Conservation (phyloP, 2,797 vertebrate genomes). For the Naso thynnoides region DNA sequence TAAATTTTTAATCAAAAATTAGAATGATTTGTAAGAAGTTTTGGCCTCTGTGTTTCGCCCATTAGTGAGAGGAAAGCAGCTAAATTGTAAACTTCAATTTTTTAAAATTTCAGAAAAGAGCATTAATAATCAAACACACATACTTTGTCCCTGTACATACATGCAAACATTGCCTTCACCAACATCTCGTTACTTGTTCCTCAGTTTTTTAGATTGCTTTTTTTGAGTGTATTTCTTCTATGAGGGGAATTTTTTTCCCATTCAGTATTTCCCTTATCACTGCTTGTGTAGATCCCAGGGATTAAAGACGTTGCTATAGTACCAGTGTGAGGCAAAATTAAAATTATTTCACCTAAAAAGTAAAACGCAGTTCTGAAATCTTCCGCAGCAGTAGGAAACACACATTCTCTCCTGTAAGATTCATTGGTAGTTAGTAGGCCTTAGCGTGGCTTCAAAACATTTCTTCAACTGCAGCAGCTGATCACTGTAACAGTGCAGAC, state of each 20-base stretch:
- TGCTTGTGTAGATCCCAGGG: not conserved
- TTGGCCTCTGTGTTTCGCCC: too few species aligned
- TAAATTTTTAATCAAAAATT: not conserved
- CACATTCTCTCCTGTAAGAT: not conserved
- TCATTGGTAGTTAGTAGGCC: not conserved
- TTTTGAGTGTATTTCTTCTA: not conserved
- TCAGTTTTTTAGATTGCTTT: not conserved
- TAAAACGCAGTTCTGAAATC: not conserved
- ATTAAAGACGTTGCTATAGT: not conserved
- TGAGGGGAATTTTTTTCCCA: too few species aligned
- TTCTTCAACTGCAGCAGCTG: not conserved
- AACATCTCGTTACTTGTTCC: not conserved
- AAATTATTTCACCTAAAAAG: not conserved
- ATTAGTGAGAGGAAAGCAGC: not conserved
- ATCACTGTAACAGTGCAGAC: not conserved
- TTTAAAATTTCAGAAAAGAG: not conserved
- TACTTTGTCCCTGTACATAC: not conserved
- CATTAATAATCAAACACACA: not conserved
- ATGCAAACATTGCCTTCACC: not conserved
- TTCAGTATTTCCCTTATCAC: not conserved
- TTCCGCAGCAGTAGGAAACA: not conserved
- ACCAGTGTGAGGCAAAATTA: not conserved
- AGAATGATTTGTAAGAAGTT: not conserved
- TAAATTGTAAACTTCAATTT: too few species aligned
- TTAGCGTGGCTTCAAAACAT: not conserved